Base-by-base conservation (phyloP, 1,140 invertebrate genomes). In the Drosophila yakuba region DNA sequence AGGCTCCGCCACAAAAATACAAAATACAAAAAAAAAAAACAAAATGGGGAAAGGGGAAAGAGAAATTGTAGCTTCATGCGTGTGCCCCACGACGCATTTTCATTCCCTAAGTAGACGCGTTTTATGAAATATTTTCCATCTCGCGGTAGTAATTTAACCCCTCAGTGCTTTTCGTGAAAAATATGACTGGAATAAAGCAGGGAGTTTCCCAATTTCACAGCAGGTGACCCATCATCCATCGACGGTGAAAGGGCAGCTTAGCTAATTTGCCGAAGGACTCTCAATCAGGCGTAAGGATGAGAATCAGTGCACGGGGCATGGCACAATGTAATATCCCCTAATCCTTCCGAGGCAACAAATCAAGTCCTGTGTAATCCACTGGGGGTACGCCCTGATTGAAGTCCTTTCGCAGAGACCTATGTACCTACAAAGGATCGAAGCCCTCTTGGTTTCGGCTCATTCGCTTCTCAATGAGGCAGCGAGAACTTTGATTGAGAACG, bases 91-190 rank as follows among this genome's bases (percentile, higher is more conserved):
- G 64, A 66, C 61, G 45, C 75, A 54, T 66, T 61, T 67, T 62
- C 76, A 58, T 66, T 62, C 51, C 64, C 55, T 55, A 68, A 41
- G 61, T 58, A 60, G 74, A 64, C 80, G 61, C 72, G 60, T 80
- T 80, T 84, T 73, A 76, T 84, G 72, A 80, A 83, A 80, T 76
- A 85, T 76, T 80, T 83, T 67, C 41, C 59, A 69, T 59, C 60
- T 71, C 55, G 66, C 61, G 45, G 48, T 58, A 71, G 80, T 76
- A 84, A 85, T 80, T 84, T 80, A 84, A 83, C 79, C 76, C 66
- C 56, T 74, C 64, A 17, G 52, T 67, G 75, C 69, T 75, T 81
- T 76, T 48, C 54, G 28, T 50, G 1, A 38, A 66, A 64, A 66
- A 68, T 66, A 44, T 66, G 38, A 32, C 47, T 8, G 47, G 52